phyloP scores from a whole-genome alignment of 2,113 vertebrate genomes.

The Litocranius walleri region DNA sequence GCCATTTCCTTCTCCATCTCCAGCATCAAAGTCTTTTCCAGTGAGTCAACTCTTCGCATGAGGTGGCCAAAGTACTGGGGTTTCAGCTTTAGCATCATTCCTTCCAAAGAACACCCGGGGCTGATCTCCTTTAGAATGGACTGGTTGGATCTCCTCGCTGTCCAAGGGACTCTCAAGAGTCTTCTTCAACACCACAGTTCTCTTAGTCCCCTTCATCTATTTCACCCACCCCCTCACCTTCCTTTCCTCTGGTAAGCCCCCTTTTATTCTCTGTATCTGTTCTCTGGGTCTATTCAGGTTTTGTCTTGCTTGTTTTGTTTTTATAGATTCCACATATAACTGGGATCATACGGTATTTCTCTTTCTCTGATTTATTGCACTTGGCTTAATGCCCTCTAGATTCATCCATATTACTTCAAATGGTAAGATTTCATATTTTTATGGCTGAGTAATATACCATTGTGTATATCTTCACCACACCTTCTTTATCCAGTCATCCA shows the following conservation, averaged over 20 bases:
- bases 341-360: neutral
- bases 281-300: neutral
- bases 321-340: neutral
- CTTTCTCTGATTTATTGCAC: neutral
- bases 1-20: too few species aligned
- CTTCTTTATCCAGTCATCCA: neutral
- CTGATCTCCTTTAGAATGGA: too few species aligned
- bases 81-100: too few species aligned
- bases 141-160: too few species aligned
- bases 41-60: too few species aligned
- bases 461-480: neutral
- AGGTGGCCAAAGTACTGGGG: too few species aligned
- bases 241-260: neutral
- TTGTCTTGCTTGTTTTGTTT: neutral
- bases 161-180: too few species aligned
- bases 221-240: neutral
- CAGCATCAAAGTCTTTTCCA: too few species aligned
- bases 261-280: neutral
- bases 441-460: neutral
- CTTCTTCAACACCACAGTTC: too few species aligned
- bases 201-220: neutral
- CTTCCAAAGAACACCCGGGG: too few species aligned
- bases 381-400: neutral
- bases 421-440: neutral
- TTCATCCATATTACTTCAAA: neutral